Conservation (phyloP, 2,797 vertebrate species). For the Enteromius paludinosus region DNA sequence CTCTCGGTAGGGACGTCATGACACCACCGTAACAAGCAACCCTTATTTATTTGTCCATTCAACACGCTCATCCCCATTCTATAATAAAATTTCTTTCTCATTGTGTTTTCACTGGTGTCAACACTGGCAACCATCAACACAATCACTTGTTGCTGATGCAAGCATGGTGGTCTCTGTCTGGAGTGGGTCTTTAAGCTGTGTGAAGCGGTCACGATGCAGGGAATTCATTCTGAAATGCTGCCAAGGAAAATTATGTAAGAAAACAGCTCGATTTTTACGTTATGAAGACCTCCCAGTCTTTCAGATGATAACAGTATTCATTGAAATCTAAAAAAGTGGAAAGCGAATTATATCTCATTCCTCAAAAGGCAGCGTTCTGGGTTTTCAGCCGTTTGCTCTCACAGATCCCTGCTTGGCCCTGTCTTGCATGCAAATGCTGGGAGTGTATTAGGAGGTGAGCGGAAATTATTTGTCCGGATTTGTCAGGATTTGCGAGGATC, state of each 20-base stretch:
- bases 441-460: neutral
- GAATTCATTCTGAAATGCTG: constrained; percentile 13
- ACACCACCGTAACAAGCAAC: neutral
- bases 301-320: neutral
- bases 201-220: constrained; percentile 18
- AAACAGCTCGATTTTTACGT: constrained; percentile 1
- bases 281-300: neutral
- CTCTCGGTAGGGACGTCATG: neutral
- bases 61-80: neutral
- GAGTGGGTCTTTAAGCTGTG: constrained; percentile 19
- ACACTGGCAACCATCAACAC: neutral
- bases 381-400: neutral
- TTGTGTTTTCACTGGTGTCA: constrained; percentile 5
- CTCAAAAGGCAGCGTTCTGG: neutral
- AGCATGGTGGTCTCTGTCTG: constrained; percentile 37
- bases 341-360: neutral
- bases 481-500: constrained; percentile 8
- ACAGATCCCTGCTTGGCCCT: neutral
- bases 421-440: neutral
- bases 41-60: neutral
- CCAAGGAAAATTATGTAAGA: neutral
- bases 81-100: constrained; percentile 3
- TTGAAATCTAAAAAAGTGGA: constrained; percentile 4
- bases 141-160: constrained; percentile 29
- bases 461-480: constrained; percentile 21